Evolutionary conservation across 1,140 invertebrate species (phyloP), one percentile per base, ranked within the genome.

Genomic region (Eurosta solidaginis): DNA sequence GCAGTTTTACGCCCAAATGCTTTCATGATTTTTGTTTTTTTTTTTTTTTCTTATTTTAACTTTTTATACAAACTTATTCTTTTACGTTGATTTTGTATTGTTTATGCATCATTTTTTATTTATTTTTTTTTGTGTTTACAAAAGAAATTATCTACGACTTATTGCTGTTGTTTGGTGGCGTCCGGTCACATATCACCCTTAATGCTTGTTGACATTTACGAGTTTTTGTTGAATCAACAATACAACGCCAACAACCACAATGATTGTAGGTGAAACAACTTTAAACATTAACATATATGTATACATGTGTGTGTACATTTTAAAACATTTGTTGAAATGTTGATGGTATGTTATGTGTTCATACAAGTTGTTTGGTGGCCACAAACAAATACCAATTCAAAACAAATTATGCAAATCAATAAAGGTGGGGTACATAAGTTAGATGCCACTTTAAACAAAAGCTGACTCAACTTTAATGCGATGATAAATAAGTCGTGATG

Each of bases 181-280:
- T 68, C 59, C 59, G 59, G 59, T 68, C 59, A 68, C 59, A 68
- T 68, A 68, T 68, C 59, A 68, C 59, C 59, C 33, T 68, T 68
- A 68, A 68, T 68, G 33, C 59, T 40, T 68, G 36, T 68, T 68
- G 59, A 68, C 33, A 68, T 68, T 68, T 68, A 68, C 59, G 59
- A 68, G 6, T n/a, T n/a, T 36, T 36, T 68, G 59, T 68, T 68
- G 59, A 33, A 33, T 33, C 59, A 68, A 68, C 33, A 68, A 9
- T 68, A n/a, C 59, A 42, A 2, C 22, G 17, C n/a, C 5, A 27
- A 4, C n/a, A 68, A 40, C 33, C 6, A 68, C 0, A 68, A 29
- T 7, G 45, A 47, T 12, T 47, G 45, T n/a, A 47, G 3, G 12
- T 47, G 45, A 47, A 68, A 40, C 17, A 68, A 40, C 20, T 40